phyloP scores from a whole-genome alignment of 2,113 vertebrate genomes.

The Scomber japonicus region DNA sequence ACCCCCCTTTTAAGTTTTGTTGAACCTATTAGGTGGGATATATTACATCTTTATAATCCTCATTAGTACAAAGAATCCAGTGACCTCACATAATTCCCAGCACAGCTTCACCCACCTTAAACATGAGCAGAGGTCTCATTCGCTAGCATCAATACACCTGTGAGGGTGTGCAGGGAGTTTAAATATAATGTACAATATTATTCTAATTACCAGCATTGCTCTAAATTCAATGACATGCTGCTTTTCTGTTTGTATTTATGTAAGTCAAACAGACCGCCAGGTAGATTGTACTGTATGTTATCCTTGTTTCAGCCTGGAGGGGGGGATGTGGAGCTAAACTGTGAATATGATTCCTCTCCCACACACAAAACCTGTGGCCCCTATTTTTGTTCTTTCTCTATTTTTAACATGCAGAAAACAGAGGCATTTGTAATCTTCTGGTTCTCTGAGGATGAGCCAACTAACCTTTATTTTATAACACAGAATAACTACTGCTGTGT shows the following conservation, averaged over 20 bases:
- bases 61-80: not conserved
- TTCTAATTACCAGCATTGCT: not conserved
- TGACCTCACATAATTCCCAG: slow-evolving; percentile 11
- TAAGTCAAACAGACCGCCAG: slow-evolving; percentile 21
- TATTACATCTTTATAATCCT: not conserved
- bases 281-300: slow-evolving; percentile 11
- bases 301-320: slow-evolving; percentile 59
- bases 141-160: not conserved
- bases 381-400: slow-evolving; percentile 11
- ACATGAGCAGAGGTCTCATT: not conserved
- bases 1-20: not conserved
- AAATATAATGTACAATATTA: not conserved
- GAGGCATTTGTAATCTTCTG: slow-evolving; percentile 30
- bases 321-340: slow-evolving; percentile 74
- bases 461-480: slow-evolving; percentile 38
- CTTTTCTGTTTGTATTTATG: slow-evolving; percentile 17
- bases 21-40: slow-evolving; percentile 3
- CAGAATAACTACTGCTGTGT: not conserved
- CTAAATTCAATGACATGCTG: not conserved
- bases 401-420: slow-evolving; percentile 34
- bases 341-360: not conserved
- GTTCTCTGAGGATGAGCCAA: slow-evolving; percentile 37
- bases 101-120: not conserved
- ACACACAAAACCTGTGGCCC: slow-evolving; percentile 3
- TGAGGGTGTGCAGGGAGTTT: not conserved